phyloP scores from a whole-genome alignment of 2,888 invertebrate genomes.

The Ferrisia virgata region DNA sequence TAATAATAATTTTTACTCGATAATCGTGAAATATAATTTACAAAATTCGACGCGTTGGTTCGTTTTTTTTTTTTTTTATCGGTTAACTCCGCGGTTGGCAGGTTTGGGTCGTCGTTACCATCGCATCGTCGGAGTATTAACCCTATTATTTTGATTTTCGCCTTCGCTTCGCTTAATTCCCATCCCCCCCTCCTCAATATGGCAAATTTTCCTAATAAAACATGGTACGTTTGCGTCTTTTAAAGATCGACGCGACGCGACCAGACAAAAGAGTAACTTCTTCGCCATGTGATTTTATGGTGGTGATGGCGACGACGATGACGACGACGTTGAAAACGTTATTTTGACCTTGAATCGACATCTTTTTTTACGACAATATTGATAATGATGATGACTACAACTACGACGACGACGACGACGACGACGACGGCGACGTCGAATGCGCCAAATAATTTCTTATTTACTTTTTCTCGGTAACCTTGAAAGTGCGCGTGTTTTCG shows the following conservation, averaged over 20 bases:
- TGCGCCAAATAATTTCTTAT: slow-evolving; percentile 19
- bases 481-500: neutral
- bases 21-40: neutral
- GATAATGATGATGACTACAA: no score
- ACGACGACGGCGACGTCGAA: neutral
- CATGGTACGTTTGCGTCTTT: no score
- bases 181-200: no score
- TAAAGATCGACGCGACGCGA: neutral
- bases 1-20: slow-evolving; percentile 11
- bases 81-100: neutral
- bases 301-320: no score
- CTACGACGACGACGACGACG: neutral
- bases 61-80: neutral
- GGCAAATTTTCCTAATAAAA: neutral
- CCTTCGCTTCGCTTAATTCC: no score
- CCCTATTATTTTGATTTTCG: neutral
- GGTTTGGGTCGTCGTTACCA: neutral
- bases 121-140: neutral
- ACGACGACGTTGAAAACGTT: neutral
- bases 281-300: neutral
- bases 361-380: neutral
- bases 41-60: neutral
- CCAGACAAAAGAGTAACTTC: no score
- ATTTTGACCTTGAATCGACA: slow-evolving; percentile 22
- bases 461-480: slow-evolving; percentile 22